Conservation (phyloP, 2,888 invertebrate genomes). For the Cerastoderma edule region DNA sequence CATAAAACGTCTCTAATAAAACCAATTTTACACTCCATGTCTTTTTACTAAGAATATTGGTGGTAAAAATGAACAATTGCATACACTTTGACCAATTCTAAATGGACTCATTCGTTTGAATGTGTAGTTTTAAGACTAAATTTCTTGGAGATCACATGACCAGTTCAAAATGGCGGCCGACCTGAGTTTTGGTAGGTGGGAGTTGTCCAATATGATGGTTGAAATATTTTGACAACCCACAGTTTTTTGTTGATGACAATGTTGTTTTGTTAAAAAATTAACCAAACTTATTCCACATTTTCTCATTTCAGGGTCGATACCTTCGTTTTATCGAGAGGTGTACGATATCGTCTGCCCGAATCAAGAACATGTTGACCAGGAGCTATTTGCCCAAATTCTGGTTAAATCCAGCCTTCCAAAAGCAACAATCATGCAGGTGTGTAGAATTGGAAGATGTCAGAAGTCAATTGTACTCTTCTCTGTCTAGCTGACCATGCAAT, state of each 20-base stretch:
- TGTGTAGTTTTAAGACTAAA: not conserved
- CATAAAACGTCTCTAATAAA: no score
- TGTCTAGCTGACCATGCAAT: no score
- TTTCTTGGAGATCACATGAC: conserved; percentile 69
- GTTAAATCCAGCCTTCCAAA: conserved; percentile 82
- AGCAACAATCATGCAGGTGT: conserved; percentile 81
- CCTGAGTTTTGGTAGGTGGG: conserved; percentile 76
- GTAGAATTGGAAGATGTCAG: no score
- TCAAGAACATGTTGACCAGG: conserved; percentile 83
- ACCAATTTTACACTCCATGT: no score
- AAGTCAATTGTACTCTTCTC: no score
- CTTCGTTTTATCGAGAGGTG: conserved; percentile 83
- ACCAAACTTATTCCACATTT: not conserved
- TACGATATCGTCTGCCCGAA: conserved; percentile 84
- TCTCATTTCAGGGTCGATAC: conserved; percentile 81
- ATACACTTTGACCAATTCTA: no score
- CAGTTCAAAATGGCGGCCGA: conserved; percentile 80
- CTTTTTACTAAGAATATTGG: no score
- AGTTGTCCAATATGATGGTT: conserved; percentile 27
- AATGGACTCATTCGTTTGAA: no score
- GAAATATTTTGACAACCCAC: not conserved
- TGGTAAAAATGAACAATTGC: no score
- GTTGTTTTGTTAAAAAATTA: not conserved
- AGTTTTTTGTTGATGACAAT: not conserved
- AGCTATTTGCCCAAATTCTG: conserved; percentile 82